phyloP scores from a whole-genome alignment of 1,140 invertebrate genomes.

The Gonioctena quinquepunctata region DNA sequence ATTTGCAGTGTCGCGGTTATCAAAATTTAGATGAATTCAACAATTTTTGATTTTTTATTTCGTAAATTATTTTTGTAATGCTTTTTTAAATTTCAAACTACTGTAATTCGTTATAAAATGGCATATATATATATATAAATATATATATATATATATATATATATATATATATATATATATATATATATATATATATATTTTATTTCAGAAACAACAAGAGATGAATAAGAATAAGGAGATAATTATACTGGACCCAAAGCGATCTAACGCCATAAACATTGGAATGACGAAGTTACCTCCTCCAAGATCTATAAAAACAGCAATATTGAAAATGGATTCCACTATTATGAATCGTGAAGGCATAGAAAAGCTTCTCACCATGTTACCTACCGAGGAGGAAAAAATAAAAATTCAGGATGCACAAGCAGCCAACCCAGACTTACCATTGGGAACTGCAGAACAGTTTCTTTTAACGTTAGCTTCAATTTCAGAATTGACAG shows the following conservation, averaged over 20 bases:
- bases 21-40: no score
- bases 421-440: conserved; percentile 87
- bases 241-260: conserved; percentile 94
- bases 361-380: conserved; percentile 96
- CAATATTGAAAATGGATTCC: conserved; percentile 98
- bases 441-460: conserved; percentile 95
- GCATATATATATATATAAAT: no score
- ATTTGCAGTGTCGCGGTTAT: no score
- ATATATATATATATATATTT: no score
- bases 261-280: conserved; percentile 99
- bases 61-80: no score
- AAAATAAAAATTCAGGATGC: conserved; percentile 95
- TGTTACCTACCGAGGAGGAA: conserved; percentile 98
- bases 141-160: no score
- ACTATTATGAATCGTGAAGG: conserved; percentile 98
- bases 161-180: no score
- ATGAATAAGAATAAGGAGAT: conserved; percentile 94
- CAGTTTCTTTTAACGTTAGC: conserved; percentile 95
- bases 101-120: no score
- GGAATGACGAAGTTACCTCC: conserved; percentile 99
- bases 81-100: no score
- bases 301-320: conserved; percentile 94
- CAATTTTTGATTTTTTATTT: no score
- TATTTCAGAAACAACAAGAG: conserved; percentile 83
- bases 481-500: conserved; percentile 93